Percentiles rank a stretch among this genome's conserved stretches.
Evolutionary conservation across 2,113 vertebrate genomes (phyloP).

Genomic region (Origma solitaria): DNA sequence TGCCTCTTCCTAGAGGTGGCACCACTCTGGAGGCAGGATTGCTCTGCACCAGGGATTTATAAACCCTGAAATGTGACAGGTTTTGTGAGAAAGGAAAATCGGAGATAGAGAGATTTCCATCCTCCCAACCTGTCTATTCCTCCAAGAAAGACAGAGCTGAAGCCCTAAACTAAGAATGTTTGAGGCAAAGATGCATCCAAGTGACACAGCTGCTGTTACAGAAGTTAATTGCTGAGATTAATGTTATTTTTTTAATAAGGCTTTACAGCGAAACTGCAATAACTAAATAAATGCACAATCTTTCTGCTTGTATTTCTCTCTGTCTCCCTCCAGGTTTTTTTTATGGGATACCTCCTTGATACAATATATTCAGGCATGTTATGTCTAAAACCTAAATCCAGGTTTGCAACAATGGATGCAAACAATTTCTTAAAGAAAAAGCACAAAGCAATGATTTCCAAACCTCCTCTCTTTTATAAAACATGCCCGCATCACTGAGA

Average conservation of each 20-base stretch:
- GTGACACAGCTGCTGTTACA: background rate
- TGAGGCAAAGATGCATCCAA: background rate
- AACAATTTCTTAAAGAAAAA: background rate
- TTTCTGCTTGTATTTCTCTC: background rate
- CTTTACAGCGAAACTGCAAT: background rate
- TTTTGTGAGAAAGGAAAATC: background rate
- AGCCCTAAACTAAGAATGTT: background rate
- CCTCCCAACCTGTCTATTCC: background rate
- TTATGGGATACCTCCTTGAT: background rate
- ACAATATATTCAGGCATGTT: background rate
- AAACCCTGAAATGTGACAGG: fast-evolving
- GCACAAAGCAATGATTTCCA: background rate
- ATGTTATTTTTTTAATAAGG: background rate
- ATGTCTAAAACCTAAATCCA: background rate
- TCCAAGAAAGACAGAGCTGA: background rate
- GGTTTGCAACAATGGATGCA: background rate
- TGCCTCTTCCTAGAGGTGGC: background rate
- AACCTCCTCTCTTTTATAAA: background rate
- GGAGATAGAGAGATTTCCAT: background rate
- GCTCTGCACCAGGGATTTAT: background rate
- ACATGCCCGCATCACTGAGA: background rate
- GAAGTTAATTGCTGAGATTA: background rate
- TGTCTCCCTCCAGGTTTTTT: background rate
- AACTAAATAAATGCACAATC: background rate
- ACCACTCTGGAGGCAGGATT: background rate